These are phyloP conservation scores for Lamproptera curius DNA, from an alignment of 2,888 invertebrate genomes.

Conservation along the genomic window DNA sequence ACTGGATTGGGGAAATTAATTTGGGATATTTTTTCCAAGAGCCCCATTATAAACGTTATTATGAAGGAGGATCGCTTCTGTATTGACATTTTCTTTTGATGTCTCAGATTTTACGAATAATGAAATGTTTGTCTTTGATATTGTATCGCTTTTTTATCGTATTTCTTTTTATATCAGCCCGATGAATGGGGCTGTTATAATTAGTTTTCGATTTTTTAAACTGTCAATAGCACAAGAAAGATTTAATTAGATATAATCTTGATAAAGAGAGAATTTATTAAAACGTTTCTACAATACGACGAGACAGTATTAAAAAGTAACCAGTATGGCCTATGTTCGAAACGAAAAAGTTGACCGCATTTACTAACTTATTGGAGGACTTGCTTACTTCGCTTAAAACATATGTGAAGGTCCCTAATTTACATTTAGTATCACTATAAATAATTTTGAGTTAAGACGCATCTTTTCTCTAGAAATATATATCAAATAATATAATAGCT, in stretches of 20 bases:
- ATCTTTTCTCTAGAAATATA: too few relatives aligned
- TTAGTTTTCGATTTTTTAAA: slow-evolving; percentile 7
- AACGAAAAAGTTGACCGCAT: too few relatives aligned
- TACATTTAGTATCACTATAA: too few relatives aligned
- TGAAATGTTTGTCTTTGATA: slow-evolving; percentile 66
- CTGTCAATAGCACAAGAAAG: neutral
- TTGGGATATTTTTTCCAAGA: slow-evolving; percentile 50
- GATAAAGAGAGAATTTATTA: too few relatives aligned
- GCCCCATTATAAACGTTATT: slow-evolving; percentile 42
- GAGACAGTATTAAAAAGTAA: too few relatives aligned
- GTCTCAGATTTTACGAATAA: slow-evolving; percentile 49
- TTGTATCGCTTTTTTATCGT: slow-evolving; percentile 38
- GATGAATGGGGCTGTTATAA: slow-evolving; percentile 23
- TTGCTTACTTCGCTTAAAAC: too few relatives aligned
- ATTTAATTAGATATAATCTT: neutral
- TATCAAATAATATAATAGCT: too few relatives aligned
- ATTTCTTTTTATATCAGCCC: slow-evolving; percentile 26
- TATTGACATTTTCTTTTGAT: slow-evolving; percentile 66
- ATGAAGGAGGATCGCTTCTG: slow-evolving; percentile 38
- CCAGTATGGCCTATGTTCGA: too few relatives aligned
- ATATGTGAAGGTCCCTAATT: too few relatives aligned
- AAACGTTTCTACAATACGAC: too few relatives aligned
- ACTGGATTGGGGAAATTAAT: slow-evolving; percentile 65
- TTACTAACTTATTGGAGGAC: too few relatives aligned
- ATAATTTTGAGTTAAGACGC: too few relatives aligned